Base-by-base conservation (phyloP, 2,797 vertebrate genomes). In the Gastrophryne carolinensis region DNA sequence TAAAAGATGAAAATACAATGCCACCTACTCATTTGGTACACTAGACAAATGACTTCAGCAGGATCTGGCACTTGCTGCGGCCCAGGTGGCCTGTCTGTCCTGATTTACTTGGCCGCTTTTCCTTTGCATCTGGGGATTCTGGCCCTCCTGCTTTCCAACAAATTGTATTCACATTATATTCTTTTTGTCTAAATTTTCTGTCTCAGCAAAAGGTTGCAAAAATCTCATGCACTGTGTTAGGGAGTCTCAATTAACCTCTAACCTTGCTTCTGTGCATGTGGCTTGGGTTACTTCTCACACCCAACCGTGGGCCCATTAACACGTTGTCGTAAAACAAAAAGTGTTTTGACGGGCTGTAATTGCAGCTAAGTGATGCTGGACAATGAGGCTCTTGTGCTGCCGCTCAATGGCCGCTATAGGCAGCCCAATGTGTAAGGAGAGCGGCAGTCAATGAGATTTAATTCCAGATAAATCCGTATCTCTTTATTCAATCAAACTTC, bases 151-250 rank as follows among this genome's bases (percentile, higher is more conserved):
- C 89, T 92, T 94, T 94, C 91, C 88, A 82, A 91, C 92, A 95
- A 94, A 97, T 97, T 96, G 92, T 96, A 96, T 96, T n/a, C 93
- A 95, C 92, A 94, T 95, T 96, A 93, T 96, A 85, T 90, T 88
- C 85, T 91, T 75, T 95, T 95, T 94, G 90, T 95, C 89, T 84
- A 80, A 83, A 85, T 89, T 87, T 90, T 92, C 91, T 85, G 88
- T 92, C 79, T 86, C 85, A 83, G 89, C 89, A 89, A 95, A 96
- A 93, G 91, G 88, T 93, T 93, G 89, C 91, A 90, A 90, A 94
- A 96, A 94, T 95, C 94, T 95, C 94, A 95, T 96, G 94, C 89
- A 86, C 92, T 92, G 91, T 90, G 90, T 93, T 92, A 94, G 91
- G 95, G 91, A 91, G 87, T 92, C 88, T 94, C 93, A 94, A 94